Base-by-base conservation (phyloP, 2,113 vertebrate genomes). In the Pseudopodoces humilis region DNA sequence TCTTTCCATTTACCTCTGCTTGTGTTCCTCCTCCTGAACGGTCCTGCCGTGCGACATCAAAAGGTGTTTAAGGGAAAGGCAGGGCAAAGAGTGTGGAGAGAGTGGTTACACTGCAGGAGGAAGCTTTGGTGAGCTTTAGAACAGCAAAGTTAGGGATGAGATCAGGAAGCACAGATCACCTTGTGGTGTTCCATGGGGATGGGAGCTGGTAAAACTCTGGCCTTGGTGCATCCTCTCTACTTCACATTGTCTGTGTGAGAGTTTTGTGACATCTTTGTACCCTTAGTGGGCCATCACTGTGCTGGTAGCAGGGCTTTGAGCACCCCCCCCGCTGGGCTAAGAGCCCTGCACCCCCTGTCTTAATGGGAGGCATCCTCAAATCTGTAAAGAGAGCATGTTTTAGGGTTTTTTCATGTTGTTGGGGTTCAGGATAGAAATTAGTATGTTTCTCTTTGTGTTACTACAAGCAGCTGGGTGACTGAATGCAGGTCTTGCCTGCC, bases 191-290 rank as follows among this genome's bases (percentile, higher is more conserved):
- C 15, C 4, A 0, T 17, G 28, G 27, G 35, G 5, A 23, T 55
- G 25, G 70, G 52, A 41, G 31, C 13, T 0, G 4, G 15, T 77
- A 67, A 44, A 50, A n/a, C 0, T 0, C 41, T 83, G 85, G 17
- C 39, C 46, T 92, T 28, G 25, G 4, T 65, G 43, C 60, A 68
- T 41, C 30, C 49, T 77, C 10, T 83, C 39, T 93, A 56, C 52
- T 58, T 93, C 19, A 18, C 8, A 3, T 37, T 8, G 2, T 53
- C 31, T 35, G 23, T 4, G 0, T 0, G 2, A 65, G 30, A 81
- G 27, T 31, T 53, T 88, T 37, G 31, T 23, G n/a, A n/a, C 53
- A 21, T 13, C 28, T 60, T 30, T 46, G 21, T 72, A 63, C 9
- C 47, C 18, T 53, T 58, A 8, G 11, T 68, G 49, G 39, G 22